Conservation (phyloP, 2,888 invertebrate genomes). For the Pomacea canaliculata region DNA sequence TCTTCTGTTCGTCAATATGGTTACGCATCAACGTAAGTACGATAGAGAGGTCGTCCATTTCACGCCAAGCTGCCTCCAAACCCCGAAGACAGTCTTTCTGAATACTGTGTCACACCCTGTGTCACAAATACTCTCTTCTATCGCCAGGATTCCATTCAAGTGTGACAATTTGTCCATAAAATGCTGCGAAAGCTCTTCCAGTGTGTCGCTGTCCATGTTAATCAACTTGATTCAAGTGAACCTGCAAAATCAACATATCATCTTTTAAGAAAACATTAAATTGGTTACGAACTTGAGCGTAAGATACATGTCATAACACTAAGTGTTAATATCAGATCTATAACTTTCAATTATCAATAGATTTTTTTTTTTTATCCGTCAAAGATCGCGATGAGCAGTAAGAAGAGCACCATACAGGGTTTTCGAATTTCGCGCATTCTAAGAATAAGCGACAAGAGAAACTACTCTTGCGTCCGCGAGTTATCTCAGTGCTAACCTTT, state of each 20-base stretch:
- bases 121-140: constrained; percentile 7
- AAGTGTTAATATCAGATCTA: no score
- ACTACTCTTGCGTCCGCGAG: not conserved
- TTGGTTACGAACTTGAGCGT: no score
- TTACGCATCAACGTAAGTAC: constrained; percentile 4
- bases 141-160: constrained; percentile 2
- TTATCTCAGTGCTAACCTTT: constrained; percentile 14
- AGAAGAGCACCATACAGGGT: not conserved
- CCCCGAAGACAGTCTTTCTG: not conserved
- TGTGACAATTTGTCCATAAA: constrained; percentile 28
- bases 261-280: no score
- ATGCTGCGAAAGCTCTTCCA: constrained; percentile 36
- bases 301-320: no score
- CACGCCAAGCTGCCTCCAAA: constrained; percentile 8
- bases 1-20: not conserved
- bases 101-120: not conserved
- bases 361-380: no score
- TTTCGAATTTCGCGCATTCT: constrained; percentile 10
- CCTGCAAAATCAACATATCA: no score
- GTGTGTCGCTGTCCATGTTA: constrained; percentile 28
- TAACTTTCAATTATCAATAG: no score
- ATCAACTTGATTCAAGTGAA: no score
- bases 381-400: no score
- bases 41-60: constrained; percentile 12
- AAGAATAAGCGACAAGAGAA: not conserved